Conservation (phyloP, 2,113 vertebrate species). For the Phoenicopterus ruber region DNA sequence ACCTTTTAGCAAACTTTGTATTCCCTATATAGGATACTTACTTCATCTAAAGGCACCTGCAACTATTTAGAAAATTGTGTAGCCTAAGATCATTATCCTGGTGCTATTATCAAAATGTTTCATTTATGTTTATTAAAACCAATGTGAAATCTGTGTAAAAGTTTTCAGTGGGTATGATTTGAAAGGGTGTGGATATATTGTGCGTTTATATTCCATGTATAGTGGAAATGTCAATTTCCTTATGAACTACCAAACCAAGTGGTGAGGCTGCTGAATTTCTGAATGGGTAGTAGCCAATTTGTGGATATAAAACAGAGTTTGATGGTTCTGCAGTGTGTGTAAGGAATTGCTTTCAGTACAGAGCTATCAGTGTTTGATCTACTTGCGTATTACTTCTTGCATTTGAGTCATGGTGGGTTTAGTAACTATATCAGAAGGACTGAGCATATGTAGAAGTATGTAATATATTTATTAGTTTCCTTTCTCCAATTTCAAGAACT, state of each 20-base stretch:
- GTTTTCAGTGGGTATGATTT: not conserved
- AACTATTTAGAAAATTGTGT: not conserved
- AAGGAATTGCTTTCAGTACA: not conserved
- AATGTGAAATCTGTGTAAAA: not conserved
- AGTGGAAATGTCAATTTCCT: not conserved
- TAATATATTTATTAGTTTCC: not conserved
- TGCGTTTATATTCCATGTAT: not conserved
- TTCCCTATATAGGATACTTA: not conserved
- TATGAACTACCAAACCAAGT: not conserved
- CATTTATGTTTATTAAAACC: not conserved
- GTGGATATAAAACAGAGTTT: not conserved
- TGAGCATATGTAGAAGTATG: not conserved
- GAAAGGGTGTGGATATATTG: not conserved
- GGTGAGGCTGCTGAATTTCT: not conserved
- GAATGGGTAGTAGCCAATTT: not conserved
- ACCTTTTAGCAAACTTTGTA: not conserved
- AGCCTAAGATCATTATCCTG: not conserved
- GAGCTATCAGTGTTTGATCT: not conserved
- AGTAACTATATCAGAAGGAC: not conserved
- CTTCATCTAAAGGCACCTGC: not conserved
- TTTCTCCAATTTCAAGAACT: not conserved
- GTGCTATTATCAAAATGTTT: not conserved
- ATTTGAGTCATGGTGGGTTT: not conserved
- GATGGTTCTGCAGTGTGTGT: not conserved
- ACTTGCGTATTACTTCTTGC: not conserved